Conservation (phyloP, 2,797 vertebrate genomes). For the Alosa sapidissima region DNA sequence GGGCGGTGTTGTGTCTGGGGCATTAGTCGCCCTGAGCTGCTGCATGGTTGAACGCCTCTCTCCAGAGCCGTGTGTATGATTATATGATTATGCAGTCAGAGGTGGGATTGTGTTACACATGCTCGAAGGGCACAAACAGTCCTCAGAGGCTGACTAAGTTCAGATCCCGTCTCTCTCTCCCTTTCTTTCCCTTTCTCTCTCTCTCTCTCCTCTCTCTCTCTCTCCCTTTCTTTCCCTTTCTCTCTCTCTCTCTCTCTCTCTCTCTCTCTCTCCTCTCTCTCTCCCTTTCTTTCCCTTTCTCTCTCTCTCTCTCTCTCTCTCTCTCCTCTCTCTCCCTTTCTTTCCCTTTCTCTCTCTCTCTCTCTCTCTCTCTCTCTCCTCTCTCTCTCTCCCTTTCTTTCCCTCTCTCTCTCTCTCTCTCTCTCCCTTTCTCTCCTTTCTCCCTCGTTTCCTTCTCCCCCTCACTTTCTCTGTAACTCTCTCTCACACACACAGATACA, state of each 20-base stretch:
- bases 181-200: background rate
- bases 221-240: background rate
- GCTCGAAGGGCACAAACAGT: slow-evolving; percentile 72
- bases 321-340: slow-evolving; percentile 19
- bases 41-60: slow-evolving; percentile 50
- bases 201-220: background rate
- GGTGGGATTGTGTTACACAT: slow-evolving; percentile 66
- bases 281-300: background rate
- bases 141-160: slow-evolving; percentile 46
- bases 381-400: slow-evolving; percentile 18
- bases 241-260: background rate
- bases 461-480: background rate
- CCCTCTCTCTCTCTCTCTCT: background rate
- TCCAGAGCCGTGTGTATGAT: background rate
- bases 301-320: background rate
- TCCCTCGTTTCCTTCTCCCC: background rate
- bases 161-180: slow-evolving; percentile 37
- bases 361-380: background rate
- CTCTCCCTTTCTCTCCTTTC: background rate
- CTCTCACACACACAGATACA: background rate
- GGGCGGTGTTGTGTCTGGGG: slow-evolving; percentile 64
- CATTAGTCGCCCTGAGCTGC: slow-evolving; percentile 57
- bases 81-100: slow-evolving; percentile 61
- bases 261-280: background rate
- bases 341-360: background rate